Evolutionary conservation across 2,888 invertebrate species (phyloP).

Genomic region (Drosophila austrosaltans): DNA sequence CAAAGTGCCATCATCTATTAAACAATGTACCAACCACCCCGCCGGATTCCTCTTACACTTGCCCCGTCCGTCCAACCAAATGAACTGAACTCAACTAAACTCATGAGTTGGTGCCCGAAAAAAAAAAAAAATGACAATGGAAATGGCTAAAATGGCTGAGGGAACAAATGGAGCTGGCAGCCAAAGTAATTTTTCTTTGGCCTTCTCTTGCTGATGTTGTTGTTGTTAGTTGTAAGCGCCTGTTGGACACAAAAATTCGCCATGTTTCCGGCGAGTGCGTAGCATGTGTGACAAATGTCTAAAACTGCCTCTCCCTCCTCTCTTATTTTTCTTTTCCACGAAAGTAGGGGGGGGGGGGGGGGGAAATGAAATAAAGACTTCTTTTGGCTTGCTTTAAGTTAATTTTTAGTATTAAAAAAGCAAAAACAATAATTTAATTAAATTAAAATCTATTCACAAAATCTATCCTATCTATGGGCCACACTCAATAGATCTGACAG

Average conservation of each 20-base stretch:
- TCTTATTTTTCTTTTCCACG: no score
- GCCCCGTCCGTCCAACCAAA: slow-evolving; percentile 25
- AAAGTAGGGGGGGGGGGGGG: no score
- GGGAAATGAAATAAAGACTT: no score
- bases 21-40: slow-evolving; percentile 55
- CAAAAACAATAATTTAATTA: slow-evolving; percentile 42
- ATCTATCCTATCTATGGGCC: background rate
- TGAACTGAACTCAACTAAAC: slow-evolving; percentile 57
- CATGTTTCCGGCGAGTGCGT: slow-evolving; percentile 64
- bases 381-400: no score
- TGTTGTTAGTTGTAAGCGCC: slow-evolving; percentile 52
- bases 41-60: slow-evolving; percentile 1
- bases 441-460: slow-evolving; percentile 3
- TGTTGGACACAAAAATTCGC: slow-evolving; percentile 72
- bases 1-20: slow-evolving; percentile 78
- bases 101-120: slow-evolving; percentile 30
- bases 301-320: slow-evolving; percentile 40
- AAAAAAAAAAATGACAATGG: slow-evolving; percentile 47
- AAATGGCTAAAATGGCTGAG: slow-evolving; percentile 3
- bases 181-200: slow-evolving; percentile 36
- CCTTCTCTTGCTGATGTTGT: background rate
- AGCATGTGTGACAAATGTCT: slow-evolving; percentile 77
- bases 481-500: no score
- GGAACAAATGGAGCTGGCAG: slow-evolving; percentile 31
- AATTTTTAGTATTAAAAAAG: slow-evolving; percentile 53